These are phyloP conservation scores for Matsumyia berberina DNA, from an alignment of 2,888 invertebrate genomes.

Conservation along the genomic window DNA sequence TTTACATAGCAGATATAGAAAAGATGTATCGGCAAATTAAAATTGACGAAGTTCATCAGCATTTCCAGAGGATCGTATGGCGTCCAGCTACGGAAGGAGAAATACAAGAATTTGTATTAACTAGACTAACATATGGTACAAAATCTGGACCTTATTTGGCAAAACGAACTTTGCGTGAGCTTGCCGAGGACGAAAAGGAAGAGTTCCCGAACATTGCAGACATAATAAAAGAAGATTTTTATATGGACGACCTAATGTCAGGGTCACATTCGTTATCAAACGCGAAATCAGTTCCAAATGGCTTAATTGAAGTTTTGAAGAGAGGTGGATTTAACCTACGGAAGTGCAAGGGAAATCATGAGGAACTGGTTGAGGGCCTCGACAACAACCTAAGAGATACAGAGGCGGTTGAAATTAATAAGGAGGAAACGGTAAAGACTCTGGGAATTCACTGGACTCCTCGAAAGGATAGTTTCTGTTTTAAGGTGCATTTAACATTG, in stretches of 20 bases:
- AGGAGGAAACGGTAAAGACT: conserved; percentile 15
- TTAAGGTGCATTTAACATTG: neutral
- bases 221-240: neutral
- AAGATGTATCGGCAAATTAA: conserved; percentile 1
- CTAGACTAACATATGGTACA: neutral
- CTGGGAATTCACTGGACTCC: neutral
- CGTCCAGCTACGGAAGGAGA: neutral
- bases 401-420: conserved; percentile 32
- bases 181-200: neutral
- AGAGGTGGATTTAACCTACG: neutral
- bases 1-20: neutral
- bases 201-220: neutral
- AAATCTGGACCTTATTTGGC: neutral
- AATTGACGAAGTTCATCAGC: neutral
- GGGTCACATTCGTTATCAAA: neutral
- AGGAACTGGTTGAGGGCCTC: no score
- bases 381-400: neutral
- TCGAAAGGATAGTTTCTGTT: neutral
- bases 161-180: neutral
- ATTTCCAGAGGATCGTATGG: neutral
- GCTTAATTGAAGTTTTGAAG: neutral
- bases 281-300: neutral
- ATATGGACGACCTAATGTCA: neutral
- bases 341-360: conserved; percentile 12
- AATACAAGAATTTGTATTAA: neutral